Conservation (phyloP, 1,140 invertebrate species). For the Arion vulgaris region DNA sequence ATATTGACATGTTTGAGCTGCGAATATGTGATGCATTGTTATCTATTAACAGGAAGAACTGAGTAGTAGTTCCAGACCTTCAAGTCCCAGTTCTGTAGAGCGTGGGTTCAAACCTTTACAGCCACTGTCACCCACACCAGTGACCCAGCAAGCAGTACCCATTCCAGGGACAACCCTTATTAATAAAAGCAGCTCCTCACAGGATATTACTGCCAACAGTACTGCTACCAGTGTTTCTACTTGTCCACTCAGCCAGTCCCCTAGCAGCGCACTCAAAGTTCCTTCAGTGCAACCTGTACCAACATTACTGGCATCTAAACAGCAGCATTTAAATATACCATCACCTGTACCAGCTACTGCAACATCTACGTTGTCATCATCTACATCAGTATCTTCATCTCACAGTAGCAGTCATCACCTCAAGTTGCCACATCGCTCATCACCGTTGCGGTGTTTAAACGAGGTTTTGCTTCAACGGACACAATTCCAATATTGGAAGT, state of each 20-base stretch:
- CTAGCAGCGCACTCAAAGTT: neutral
- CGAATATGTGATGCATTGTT: too few species aligned
- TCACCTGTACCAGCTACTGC: conserved; percentile 20
- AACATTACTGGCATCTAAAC: conserved; percentile 13
- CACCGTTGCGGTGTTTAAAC: conserved; percentile 47
- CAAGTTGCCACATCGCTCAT: conserved; percentile 20
- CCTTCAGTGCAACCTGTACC: conserved; percentile 14
- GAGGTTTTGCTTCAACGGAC: neutral
- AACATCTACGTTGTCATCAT: neutral
- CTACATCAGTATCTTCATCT: neutral
- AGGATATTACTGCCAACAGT: neutral
- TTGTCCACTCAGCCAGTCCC: neutral
- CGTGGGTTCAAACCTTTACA: conserved; percentile 39
- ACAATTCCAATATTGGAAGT: conserved; percentile 29
- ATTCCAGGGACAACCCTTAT: conserved; percentile 11
- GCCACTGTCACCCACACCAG: conserved; percentile 30
- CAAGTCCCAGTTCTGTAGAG: conserved; percentile 64
- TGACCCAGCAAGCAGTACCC: neutral
- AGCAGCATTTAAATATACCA: conserved; percentile 4
- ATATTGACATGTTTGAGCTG: too few species aligned
- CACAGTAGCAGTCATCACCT: conserved; percentile 5
- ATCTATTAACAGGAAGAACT: conserved; percentile 56
- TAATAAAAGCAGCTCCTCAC: neutral
- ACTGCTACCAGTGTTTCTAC: neutral
- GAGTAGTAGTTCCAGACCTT: conserved; percentile 63